These are phyloP conservation scores for Ceratina japonica DNA, from an alignment of 1,140 invertebrate genomes.

Conservation along the genomic window DNA sequence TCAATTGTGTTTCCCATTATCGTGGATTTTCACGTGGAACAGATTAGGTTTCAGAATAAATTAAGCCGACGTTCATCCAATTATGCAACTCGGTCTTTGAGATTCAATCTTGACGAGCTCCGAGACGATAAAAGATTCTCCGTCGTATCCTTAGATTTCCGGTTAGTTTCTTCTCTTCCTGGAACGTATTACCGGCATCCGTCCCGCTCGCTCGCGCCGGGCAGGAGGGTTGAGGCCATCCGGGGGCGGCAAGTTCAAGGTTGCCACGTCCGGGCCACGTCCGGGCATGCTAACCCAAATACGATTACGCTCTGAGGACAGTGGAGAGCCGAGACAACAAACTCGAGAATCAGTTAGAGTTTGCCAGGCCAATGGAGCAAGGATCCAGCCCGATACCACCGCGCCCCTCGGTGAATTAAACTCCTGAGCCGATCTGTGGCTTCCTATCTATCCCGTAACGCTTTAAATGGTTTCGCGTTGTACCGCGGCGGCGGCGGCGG, in stretches of 20 bases:
- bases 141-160: constrained; percentile 18
- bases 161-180: constrained; percentile 28
- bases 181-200: constrained; percentile 19
- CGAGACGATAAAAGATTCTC: background rate
- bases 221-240: constrained; percentile 16
- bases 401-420: background rate
- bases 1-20: no score
- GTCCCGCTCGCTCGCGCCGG: constrained; percentile 2
- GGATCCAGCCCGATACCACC: constrained; percentile 6
- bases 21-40: no score
- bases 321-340: constrained; percentile 57
- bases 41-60: background rate
- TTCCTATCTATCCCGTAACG: background rate
- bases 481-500: no score
- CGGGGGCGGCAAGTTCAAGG: constrained; percentile 73
- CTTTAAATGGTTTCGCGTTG: background rate
- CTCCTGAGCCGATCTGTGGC: background rate
- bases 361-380: constrained; percentile 21
- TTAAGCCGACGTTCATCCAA: background rate
- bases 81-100: background rate
- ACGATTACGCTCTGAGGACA: constrained; percentile 61
- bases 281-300: constrained; percentile 72
- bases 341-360: constrained; percentile 39
- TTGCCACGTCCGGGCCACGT: constrained; percentile 65
- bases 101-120: background rate